These are phyloP conservation scores for Mola mola DNA, from an alignment of 2,113 vertebrate species.

Conservation along the genomic window DNA sequence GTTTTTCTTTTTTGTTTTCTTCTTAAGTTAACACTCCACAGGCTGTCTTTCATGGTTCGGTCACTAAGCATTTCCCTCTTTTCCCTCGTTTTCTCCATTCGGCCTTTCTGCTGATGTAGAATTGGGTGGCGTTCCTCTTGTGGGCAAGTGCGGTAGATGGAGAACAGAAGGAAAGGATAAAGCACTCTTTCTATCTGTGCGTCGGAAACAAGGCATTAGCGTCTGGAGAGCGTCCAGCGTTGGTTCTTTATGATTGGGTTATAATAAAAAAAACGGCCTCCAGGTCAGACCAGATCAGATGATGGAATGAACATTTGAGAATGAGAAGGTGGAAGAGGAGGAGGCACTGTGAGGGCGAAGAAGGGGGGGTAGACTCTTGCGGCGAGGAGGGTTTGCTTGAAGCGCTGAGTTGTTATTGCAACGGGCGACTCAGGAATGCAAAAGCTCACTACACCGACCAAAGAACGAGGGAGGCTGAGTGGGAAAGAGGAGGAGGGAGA, in stretches of 20 bases:
- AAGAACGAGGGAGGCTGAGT: conserved; percentile 37
- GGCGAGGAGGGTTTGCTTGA: conserved; percentile 78
- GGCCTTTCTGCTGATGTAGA: conserved; percentile 28
- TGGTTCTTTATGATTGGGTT: conserved; percentile 58
- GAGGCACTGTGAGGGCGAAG: conserved; percentile 22
- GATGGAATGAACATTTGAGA: conserved; percentile 61
- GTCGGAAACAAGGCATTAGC: conserved; percentile 66
- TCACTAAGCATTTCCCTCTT: conserved; percentile 33
- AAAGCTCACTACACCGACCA: conserved; percentile 59
- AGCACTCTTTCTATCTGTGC: conserved; percentile 50
- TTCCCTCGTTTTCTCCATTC: conserved; percentile 30
- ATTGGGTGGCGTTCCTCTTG: conserved; percentile 49
- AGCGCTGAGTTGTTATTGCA: conserved; percentile 80
- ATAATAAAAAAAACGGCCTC: conserved; percentile 57
- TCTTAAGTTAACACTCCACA: conserved; percentile 59
- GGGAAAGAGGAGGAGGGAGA: conserved; percentile 13
- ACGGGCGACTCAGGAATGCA: conserved; percentile 74
- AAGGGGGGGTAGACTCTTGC: conserved; percentile 51
- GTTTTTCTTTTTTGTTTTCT: conserved; percentile 18
- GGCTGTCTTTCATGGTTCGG: conserved; percentile 64
- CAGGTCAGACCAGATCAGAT: conserved; percentile 64
- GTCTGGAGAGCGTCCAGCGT: conserved; percentile 52
- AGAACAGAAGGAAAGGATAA: not conserved
- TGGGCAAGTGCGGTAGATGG: conserved; percentile 5
- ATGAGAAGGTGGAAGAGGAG: conserved; percentile 31